phyloP scores from a whole-genome alignment of 2,888 invertebrate genomes.

The Campoplex capitator region DNA sequence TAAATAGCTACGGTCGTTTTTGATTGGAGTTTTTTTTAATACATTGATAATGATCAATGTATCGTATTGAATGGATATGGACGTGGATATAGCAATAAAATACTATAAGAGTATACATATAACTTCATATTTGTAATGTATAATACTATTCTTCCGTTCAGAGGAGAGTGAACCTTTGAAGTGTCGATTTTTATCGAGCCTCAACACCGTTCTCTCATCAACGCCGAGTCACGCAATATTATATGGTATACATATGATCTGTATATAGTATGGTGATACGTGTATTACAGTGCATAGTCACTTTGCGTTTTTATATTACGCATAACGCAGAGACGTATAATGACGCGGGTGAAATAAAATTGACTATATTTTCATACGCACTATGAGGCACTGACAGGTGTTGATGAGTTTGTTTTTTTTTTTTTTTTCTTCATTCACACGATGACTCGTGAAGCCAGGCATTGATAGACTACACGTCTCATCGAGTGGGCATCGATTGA shows the following conservation, averaged over 20 bases:
- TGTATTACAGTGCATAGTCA: conserved; percentile 6
- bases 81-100: background rate
- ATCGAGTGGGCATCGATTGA: conserved; percentile 18
- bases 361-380: conserved; percentile 5
- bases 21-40: background rate
- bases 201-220: conserved; percentile 72
- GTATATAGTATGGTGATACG: background rate
- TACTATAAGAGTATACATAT: conserved; percentile 37
- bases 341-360: conserved; percentile 2
- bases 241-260: conserved; percentile 1
- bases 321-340: conserved; percentile 32
- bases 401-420: conserved; percentile 25
- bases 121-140: background rate
- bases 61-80: background rate
- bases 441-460: conserved; percentile 9
- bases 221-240: conserved; percentile 49
- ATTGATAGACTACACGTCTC: conserved; percentile 11
- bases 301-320: conserved; percentile 8
- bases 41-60: background rate
- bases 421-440: background rate
- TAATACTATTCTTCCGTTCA: conserved; percentile 3
- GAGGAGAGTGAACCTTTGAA: conserved; percentile 28
- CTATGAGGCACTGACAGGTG: conserved; percentile 28
- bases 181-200: conserved; percentile 77
- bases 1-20: conserved; percentile 12